Percentiles rank a stretch among this genome's conserved stretches.
Evolutionary conservation across 2,797 vertebrate genomes (phyloP).

Genomic region (Liparis tanakae): DNA sequence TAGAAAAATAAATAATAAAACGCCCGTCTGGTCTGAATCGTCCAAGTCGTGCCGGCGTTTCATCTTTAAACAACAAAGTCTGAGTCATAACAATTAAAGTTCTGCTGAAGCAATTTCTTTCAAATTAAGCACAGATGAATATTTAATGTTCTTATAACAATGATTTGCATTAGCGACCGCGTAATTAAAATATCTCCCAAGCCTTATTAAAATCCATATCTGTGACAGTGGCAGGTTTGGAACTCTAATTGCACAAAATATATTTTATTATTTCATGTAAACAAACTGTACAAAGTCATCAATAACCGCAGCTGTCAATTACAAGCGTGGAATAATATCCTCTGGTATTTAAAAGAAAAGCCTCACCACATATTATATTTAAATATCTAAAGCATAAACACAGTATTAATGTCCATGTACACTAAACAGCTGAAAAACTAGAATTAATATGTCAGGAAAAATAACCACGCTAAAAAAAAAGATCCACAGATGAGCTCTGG

Average conservation of each 20-base stretch:
- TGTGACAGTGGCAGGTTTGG: conserved; percentile 1
- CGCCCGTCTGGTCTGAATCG: conserved; percentile 19
- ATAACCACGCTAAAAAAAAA: not conserved
- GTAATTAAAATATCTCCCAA: conserved; percentile 25
- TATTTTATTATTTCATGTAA: not conserved
- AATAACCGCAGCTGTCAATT: conserved; percentile 3
- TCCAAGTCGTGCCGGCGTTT: conserved; percentile 16
- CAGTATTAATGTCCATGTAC: not conserved
- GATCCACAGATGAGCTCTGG: conserved; percentile 15
- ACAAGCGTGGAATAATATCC: not conserved
- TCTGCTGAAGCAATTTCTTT: conserved; percentile 25
- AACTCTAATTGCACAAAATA: conserved; percentile 1
- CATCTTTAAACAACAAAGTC: conserved; percentile 27
- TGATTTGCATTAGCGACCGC: conserved; percentile 33
- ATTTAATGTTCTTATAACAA: conserved; percentile 40
- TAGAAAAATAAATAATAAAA: not conserved
- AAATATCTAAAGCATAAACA: not conserved
- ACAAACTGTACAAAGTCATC: not conserved
- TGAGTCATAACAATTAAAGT: conserved; percentile 15
- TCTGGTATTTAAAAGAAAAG: not conserved
- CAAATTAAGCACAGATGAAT: conserved; percentile 45
- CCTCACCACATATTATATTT: not conserved
- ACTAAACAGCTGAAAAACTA: not conserved
- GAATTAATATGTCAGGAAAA: not conserved
- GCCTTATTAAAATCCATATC: conserved; percentile 16